Conservation (phyloP, 1,140 invertebrate species). For the Mercenaria mercenaria region DNA sequence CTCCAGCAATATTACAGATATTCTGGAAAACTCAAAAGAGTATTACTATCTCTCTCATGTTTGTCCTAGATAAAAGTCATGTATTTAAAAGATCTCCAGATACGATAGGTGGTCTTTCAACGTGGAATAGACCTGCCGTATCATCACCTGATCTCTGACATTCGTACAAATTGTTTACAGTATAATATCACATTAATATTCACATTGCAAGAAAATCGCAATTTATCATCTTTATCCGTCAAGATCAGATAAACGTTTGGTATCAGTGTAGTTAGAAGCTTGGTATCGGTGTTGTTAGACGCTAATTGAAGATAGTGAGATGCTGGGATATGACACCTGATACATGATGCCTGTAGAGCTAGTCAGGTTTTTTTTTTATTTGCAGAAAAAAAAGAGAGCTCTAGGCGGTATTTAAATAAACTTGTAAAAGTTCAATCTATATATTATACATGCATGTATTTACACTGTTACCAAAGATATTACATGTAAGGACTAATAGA, state of each 20-base stretch:
- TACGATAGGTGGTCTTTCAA: slow-evolving; percentile 50
- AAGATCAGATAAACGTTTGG: slow-evolving; percentile 54
- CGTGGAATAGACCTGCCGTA: slow-evolving; percentile 23
- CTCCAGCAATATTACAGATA: too few relatives aligned
- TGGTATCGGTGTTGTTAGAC: slow-evolving; percentile 57
- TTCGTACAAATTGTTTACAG: slow-evolving; percentile 49
- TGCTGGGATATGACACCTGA: slow-evolving; percentile 48
- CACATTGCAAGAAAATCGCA: slow-evolving; percentile 42
- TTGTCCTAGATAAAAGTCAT: neutral
- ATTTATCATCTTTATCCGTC: slow-evolving; percentile 58
- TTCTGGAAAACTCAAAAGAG: too few relatives aligned
- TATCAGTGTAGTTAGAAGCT: slow-evolving; percentile 40
- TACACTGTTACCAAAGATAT: too few relatives aligned
- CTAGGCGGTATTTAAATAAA: too few relatives aligned
- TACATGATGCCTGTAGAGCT: slow-evolving; percentile 13
- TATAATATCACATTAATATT: slow-evolving; percentile 61
- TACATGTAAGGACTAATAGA: too few relatives aligned
- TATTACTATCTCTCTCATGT: too few relatives aligned
- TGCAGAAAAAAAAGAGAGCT: neutral
- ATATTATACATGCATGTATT: too few relatives aligned
- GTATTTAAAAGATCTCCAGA: slow-evolving; percentile 5
- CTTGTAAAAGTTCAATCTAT: too few relatives aligned
- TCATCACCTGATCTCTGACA: slow-evolving; percentile 32
- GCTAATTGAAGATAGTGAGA: slow-evolving; percentile 55
- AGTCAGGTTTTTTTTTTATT: neutral